phyloP scores from a whole-genome alignment of 2,113 vertebrate species.

The Gasterosteus aculeatus region DNA sequence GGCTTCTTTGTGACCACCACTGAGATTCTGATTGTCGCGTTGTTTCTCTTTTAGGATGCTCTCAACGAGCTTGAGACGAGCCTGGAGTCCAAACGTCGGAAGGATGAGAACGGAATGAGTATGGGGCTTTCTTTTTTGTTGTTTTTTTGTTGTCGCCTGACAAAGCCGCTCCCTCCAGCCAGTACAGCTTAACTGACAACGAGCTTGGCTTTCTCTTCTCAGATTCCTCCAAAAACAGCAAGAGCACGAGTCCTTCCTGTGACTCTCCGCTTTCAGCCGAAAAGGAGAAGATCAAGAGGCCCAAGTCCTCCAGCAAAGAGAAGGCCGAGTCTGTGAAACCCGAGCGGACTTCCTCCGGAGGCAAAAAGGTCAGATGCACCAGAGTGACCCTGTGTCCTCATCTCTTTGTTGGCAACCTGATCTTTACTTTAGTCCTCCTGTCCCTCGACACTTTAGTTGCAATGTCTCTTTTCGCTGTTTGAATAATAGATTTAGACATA shows the following conservation, averaged over 20 bases:
- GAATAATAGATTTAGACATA: background rate
- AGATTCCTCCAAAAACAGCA: conserved; percentile 93
- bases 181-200: background rate
- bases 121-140: conserved; percentile 53
- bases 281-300: conserved; percentile 93
- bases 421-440: background rate
- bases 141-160: background rate
- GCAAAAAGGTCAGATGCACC: conserved; percentile 87
- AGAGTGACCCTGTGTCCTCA: background rate
- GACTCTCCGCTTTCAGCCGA: conserved; percentile 92
- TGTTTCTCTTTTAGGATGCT: conserved; percentile 80
- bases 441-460: background rate
- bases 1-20: background rate
- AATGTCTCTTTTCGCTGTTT: background rate
- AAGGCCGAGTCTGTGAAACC: conserved; percentile 92
- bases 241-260: conserved; percentile 93
- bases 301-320: conserved; percentile 97
- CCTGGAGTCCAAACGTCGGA: conserved; percentile 90
- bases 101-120: conserved; percentile 96
- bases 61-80: conserved; percentile 87
- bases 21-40: background rate
- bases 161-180: no score
- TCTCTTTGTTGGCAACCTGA: background rate
- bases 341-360: conserved; percentile 92
- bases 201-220: conserved; percentile 30